A percentile compares a stretch with the other conserved stretches of the same genome.
These are phyloP conservation scores for Dusona sp. DNA, from an alignment of 2,888 invertebrate species.

Conservation along the genomic window DNA sequence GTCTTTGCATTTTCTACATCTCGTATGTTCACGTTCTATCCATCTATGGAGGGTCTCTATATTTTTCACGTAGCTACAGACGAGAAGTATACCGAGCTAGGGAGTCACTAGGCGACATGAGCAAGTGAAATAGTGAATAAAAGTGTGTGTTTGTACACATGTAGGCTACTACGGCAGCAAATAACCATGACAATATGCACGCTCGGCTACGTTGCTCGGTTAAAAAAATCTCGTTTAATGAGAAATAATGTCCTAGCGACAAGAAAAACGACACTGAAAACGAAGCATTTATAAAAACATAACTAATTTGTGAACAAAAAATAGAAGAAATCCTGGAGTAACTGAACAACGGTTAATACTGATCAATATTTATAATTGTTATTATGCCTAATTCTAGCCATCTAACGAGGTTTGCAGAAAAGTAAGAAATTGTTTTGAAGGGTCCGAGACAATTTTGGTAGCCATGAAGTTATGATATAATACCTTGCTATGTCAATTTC, in stretches of 20 bases:
- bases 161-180: slow-evolving; percentile 22
- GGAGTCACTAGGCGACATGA: slow-evolving; percentile 17
- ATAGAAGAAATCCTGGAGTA: not conserved
- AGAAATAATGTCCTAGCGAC: slow-evolving; percentile 26
- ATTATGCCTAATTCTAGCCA: too few species aligned
- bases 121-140: slow-evolving; percentile 20
- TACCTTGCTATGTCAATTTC: not conserved
- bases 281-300: slow-evolving; percentile 45
- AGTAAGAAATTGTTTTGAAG: too few species aligned
- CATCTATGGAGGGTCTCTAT: slow-evolving; percentile 16
- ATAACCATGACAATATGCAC: slow-evolving; percentile 22
- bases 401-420: too few species aligned
- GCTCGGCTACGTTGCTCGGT: slow-evolving; percentile 43
- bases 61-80: slow-evolving; percentile 25
- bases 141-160: not conserved
- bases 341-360: too few species aligned
- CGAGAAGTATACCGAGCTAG: not conserved
- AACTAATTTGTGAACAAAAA: slow-evolving; percentile 16
- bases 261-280: slow-evolving; percentile 29
- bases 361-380: too few species aligned
- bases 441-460: too few species aligned
- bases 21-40: slow-evolving; percentile 38
- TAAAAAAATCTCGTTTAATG: slow-evolving; percentile 64
- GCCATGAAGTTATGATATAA: too few species aligned
- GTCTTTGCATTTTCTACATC: slow-evolving; percentile 50